Base-by-base conservation (phyloP, 2,888 invertebrate genomes). In the Acanthosoma haemorrhoidale region DNA sequence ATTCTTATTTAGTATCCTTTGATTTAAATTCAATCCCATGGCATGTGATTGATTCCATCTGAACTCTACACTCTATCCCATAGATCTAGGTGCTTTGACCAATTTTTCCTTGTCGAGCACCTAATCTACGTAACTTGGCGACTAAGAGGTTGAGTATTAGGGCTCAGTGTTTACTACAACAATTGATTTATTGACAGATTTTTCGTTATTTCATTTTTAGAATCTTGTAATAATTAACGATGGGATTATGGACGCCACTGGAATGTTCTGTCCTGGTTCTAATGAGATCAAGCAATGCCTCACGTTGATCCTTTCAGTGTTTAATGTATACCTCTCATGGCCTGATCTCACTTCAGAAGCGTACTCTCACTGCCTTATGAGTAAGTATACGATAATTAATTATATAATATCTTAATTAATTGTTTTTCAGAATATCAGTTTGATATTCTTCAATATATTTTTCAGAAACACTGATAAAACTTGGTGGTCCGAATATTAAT, bases 311-410 rank as follows among this genome's bases (percentile, higher is more conserved):
- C 82, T 87, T 61, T 82, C 81, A 31, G 78, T 87, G 58, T 78
- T 85, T n/a, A 82, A 84, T 4, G 82, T 82, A 61, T 84, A 84
- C 75, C 87, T 87, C 71, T 84, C 84, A 77, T 85, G 88, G 89
- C 82, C 84, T 77, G 86, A 84, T 69, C 87, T 88, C 76, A 81
- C 81, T 72, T 84, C 82, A 75, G 81, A 77, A 8, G 77, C 76
- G 16, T 78, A 80, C 67, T 76, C 77, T 41, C 71, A 71, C 15
- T 75, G 80, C 69, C 74, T 81, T 32, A 76, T 79, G 70, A 79
- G 80, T 80, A 73, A 16, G 67, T 73, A 29, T 60, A 11, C 16
- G 32, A n/a, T 32, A 32, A 6, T 6, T 32, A 32, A 6, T 6
- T 32, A 32, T 32, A n/a, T 41, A n/a, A 41, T 15, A n/a, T 57